Evolutionary conservation across 2,113 vertebrate genomes (phyloP).

Genomic region (Cheilinus undulatus): DNA sequence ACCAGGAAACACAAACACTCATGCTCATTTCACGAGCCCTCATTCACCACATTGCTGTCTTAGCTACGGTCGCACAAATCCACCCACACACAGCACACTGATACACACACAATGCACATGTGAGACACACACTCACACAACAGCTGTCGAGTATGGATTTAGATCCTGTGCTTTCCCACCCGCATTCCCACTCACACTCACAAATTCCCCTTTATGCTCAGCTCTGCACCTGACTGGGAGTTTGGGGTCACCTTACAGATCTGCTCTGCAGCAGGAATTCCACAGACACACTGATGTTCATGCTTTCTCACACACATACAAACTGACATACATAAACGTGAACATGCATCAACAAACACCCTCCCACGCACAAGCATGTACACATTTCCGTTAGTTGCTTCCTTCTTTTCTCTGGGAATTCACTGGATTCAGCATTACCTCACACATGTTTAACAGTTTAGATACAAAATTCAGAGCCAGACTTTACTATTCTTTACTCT

Average conservation of each 20-base stretch:
- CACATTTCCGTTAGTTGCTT: constrained; percentile 61
- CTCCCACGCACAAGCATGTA: constrained; percentile 53
- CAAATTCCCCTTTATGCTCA: constrained; percentile 79
- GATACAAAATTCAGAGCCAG: constrained; percentile 3
- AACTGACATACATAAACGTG: constrained; percentile 41
- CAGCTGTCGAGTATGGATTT: constrained; percentile 83
- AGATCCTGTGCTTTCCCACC: constrained; percentile 77
- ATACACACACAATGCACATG: constrained; percentile 55
- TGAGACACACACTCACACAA: constrained; percentile 54
- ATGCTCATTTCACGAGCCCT: constrained; percentile 51
- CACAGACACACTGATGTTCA: constrained; percentile 46
- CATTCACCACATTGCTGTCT: constrained; percentile 44
- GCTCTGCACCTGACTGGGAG: constrained; percentile 79
- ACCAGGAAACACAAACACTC: constrained; percentile 64
- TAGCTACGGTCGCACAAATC: constrained; percentile 39
- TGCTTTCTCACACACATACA: constrained; percentile 30
- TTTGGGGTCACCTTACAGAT: constrained; percentile 80
- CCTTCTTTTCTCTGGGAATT: constrained; percentile 67
- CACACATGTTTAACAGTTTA: constrained; percentile 68
- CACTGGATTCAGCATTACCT: constrained; percentile 44
- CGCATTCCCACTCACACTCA: constrained; percentile 68
- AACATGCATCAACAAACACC: constrained; percentile 55
- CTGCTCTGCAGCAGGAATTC: constrained; percentile 65
- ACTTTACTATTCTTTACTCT: constrained; percentile 9
- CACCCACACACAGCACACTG: constrained; percentile 43